Conservation (phyloP, 2,888 invertebrate species). For the Galerucella nymphaeae region DNA sequence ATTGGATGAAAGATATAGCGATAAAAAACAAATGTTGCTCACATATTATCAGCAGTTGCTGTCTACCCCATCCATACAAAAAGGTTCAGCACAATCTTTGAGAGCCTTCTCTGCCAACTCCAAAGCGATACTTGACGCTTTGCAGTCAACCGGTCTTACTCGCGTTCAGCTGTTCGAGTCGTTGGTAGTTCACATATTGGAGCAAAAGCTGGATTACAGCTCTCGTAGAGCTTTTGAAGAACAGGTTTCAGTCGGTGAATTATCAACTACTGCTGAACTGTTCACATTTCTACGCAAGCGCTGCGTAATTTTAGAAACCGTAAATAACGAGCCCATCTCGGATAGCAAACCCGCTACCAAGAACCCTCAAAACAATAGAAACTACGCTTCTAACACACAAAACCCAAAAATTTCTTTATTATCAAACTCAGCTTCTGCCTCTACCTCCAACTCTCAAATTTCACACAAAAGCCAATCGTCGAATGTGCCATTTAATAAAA, state of each 20-base stretch:
- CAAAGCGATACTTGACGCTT: not conserved
- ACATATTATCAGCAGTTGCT: conserved; percentile 3
- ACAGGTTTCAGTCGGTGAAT: not conserved
- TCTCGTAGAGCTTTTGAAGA: not conserved
- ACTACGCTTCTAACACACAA: not conserved
- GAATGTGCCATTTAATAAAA: not conserved
- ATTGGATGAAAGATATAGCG: not conserved
- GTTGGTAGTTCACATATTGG: not conserved
- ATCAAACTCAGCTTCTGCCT: not conserved
- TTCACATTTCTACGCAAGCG: not conserved
- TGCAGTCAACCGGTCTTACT: conserved; percentile 5
- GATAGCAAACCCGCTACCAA: not conserved
- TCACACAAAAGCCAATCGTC: not conserved
- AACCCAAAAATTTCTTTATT: not conserved
- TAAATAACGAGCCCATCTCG: not conserved
- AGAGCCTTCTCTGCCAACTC: conserved; percentile 3
- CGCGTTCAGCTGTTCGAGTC: not conserved
- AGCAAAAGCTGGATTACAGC: conserved; percentile 2
- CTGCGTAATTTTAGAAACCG: not conserved
- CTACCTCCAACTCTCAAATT: not conserved
- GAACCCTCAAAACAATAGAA: not conserved
- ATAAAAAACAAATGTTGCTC: conserved; percentile 8
- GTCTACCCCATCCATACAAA: conserved; percentile 1
- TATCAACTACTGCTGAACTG: not conserved
- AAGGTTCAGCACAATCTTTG: conserved; percentile 8